Evolutionary conservation across 2,888 invertebrate genomes (phyloP), one percentile per base, ranked within the genome.

Genomic region (Caenorhabditis uteleia): DNA sequence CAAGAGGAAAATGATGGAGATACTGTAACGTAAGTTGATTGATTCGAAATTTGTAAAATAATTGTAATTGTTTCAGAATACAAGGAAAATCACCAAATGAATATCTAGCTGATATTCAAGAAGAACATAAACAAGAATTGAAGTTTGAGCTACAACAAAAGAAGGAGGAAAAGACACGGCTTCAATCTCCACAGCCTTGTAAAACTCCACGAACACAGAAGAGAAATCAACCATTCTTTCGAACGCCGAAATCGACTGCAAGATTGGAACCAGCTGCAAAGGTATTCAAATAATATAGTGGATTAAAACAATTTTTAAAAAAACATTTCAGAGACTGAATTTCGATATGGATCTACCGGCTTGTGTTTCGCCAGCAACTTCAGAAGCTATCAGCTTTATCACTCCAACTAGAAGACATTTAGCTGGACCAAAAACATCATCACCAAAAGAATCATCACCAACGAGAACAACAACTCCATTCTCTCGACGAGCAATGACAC

Each of bases 311-410:
- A n/a, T 23, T 31, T 20, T 33, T 45, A 21, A 14, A 31, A 16
- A 12, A 38, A 3, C 2, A 3, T 55, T 56, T 38, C 49, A 58
- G 57, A 43, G 46, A 27, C 45, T 60, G 1, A 48, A 55, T 38
- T 50, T 51, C 49, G 61, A 56, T 8, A 16, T 16, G 10, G 54
- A 49, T 8, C 55, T 61, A 3, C 55, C 61, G 1, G 46, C 51
- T 0, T 61, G 61, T 18, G 45, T 50, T 46, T 61, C 61, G 0
- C 61, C 61, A 2, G 55, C 29, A 2, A 56, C 54, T 3, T 50
- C 61, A 14, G 61, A 61, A 43, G 47, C 46, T 18, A 39, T 61
- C 39, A 56, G 55, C n/a, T 61, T 61, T 39, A 61, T 61, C 31
- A 61, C 61, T 4, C 55, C 61, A 14, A 51, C 50, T 16, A 39